These are phyloP conservation scores for Sander vitreus DNA, from an alignment of 2,113 vertebrate species.

Conservation along the genomic window DNA sequence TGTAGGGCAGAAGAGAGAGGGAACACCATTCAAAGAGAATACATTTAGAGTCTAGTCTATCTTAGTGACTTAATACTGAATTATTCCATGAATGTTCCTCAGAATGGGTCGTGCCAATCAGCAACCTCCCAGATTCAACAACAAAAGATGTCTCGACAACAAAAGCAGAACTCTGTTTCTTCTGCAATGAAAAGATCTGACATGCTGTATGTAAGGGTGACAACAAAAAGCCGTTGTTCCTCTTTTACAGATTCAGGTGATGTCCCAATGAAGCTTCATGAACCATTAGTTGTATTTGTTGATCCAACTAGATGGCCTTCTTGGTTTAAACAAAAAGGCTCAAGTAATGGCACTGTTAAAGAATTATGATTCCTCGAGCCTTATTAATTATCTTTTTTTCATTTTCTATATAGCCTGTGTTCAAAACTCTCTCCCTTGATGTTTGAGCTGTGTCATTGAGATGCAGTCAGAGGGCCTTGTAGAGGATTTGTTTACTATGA, in stretches of 20 bases:
- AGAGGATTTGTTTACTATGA: too few relatives aligned
- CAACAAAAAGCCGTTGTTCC: conserved; percentile 39
- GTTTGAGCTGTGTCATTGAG: too few relatives aligned
- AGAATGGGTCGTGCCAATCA: conserved; percentile 32
- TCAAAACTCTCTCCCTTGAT: too few relatives aligned
- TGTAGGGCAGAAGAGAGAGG: neutral
- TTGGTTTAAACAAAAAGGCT: too few relatives aligned
- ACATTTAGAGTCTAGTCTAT: neutral
- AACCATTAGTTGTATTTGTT: too few relatives aligned
- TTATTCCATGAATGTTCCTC: conserved; percentile 15
- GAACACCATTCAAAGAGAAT: conserved; percentile 37
- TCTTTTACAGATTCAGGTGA: conserved; percentile 30
- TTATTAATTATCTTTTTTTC: too few relatives aligned
- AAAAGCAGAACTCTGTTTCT: conserved; percentile 44
- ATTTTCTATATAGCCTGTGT: too few relatives aligned
- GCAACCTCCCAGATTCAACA: conserved; percentile 36
- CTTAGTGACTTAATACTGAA: conserved; percentile 14
- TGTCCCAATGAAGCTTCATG: too few relatives aligned
- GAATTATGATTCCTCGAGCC: too few relatives aligned
- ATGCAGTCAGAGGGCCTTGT: too few relatives aligned
- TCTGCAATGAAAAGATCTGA: conserved; percentile 38
- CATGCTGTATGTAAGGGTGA: conserved; percentile 20
- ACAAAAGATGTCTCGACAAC: conserved; percentile 41
- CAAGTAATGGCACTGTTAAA: too few relatives aligned
- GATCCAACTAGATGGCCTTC: too few relatives aligned